Percentiles rank a stretch among this genome's conserved stretches.
Conservation (phyloP, 2,797 vertebrate species). For the Molossus molossus region DNA sequence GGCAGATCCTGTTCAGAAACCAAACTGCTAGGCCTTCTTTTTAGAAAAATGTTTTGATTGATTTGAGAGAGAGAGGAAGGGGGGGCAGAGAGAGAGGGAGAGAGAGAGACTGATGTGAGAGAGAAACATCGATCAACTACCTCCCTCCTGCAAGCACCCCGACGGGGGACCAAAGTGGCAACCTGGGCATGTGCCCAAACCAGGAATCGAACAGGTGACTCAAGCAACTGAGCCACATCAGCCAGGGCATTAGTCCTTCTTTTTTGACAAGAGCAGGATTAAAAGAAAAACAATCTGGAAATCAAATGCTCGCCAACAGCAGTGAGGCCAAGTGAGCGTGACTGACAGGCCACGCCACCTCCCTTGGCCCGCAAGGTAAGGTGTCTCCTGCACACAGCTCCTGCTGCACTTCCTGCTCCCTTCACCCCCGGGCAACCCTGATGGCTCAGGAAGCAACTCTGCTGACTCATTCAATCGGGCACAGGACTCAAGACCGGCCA, state of each 20-base stretch:
- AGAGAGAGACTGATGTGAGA: neutral
- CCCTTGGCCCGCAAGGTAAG: too few relatives aligned
- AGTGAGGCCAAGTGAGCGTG: neutral
- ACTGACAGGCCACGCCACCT: too few relatives aligned
- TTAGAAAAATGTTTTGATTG: neutral
- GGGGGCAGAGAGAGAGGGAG: too few relatives aligned
- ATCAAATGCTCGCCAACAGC: neutral
- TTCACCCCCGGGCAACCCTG: neutral
- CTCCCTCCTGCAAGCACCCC: neutral
- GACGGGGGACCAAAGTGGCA: neutral
- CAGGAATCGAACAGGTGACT: neutral
- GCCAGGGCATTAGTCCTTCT: conserved; percentile 65
- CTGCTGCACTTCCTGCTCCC: neutral
- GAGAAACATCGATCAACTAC: neutral
- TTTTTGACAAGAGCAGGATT: conserved; percentile 83
- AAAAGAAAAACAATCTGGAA: fast-evolving
- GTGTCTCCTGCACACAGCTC: neutral
- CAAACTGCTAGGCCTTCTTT: conserved; percentile 79
- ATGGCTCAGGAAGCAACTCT: neutral
- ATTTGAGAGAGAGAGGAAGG: neutral
- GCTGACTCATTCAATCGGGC: neutral
- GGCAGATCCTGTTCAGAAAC: conserved; percentile 86
- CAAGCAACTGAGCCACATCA: neutral
- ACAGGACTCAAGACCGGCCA: neutral
- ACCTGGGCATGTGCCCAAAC: neutral